phyloP scores from a whole-genome alignment of 2,797 vertebrate species.

The Helostoma temminkii region DNA sequence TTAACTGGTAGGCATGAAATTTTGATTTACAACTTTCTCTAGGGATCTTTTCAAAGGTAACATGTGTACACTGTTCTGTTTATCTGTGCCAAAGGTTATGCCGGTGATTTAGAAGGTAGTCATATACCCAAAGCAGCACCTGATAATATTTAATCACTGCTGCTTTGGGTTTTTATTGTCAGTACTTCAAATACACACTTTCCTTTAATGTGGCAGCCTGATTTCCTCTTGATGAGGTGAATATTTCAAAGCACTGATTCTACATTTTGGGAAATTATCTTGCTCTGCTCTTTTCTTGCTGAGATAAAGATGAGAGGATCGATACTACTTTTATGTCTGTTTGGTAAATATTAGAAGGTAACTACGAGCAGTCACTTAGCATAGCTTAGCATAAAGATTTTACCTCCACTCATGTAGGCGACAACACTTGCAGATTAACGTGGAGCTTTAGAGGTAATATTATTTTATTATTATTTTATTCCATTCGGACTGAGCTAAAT shows the following conservation, averaged over 20 bases:
- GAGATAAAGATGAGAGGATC: background rate
- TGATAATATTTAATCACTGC: background rate
- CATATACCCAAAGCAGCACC: constrained; percentile 9
- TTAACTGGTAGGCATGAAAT: constrained; percentile 34
- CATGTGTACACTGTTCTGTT: constrained; percentile 8
- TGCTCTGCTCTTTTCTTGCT: constrained; percentile 12
- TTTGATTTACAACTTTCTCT: constrained; percentile 45
- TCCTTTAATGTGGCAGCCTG: constrained; percentile 1
- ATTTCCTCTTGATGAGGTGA: constrained; percentile 22
- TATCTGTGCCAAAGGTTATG: constrained; percentile 33
- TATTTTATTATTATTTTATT: too few species aligned
- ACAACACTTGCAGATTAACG: too few species aligned
- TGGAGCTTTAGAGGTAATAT: too few species aligned
- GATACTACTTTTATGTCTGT: constrained; percentile 4
- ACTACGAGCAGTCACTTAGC: constrained; percentile 3
- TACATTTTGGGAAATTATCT: background rate
- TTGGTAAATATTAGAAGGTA: too few species aligned
- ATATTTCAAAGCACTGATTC: constrained; percentile 14
- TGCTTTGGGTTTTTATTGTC: constrained; percentile 2
- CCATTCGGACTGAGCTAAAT: background rate
- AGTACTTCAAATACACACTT: background rate
- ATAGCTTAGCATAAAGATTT: constrained; percentile 9
- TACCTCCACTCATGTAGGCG: too few species aligned
- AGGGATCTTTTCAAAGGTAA: constrained; percentile 31
- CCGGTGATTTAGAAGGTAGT: constrained; percentile 3